Base-by-base conservation (phyloP, 2,888 invertebrate genomes). In the Corbicula japonica region DNA sequence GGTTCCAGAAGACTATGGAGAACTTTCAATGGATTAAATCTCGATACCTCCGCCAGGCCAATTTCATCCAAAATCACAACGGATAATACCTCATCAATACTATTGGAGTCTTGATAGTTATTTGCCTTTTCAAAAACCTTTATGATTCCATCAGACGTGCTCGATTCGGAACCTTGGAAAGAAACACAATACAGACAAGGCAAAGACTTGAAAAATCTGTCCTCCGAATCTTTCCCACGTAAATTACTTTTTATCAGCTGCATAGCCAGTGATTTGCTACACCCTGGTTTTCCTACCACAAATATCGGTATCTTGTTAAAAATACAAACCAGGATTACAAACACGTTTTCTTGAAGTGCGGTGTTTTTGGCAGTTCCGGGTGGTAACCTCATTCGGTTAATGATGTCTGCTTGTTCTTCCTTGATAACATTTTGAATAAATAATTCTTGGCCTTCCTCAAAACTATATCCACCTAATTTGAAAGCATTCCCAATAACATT, bases 51-150 rank as follows among this genome's bases (percentile, higher is more conserved):
- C 1, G 90, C 90, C 3, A 90, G 50, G 26, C 90, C 90, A 34
- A 90, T 87, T 71, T 90, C 90, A 84, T 90, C 90, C 6, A 90
- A 75, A 58, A 89, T 82, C 2, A 90, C 89, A 5, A 89, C 89
- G 30, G 89, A 87, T 28, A 87, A 35, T 0, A 87, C 86, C 35
- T 85, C 81, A 28, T 78, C 79, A 3, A 26, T 50, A 10, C 62
- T 68, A n/a, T 85, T 85, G 8, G 82, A 63, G 2, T 86, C 65
- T 54, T 86, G 84, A 46, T 87, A 88, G 8, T 75, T 83, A 66
- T 85, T 73, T 35, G 89, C 89, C 30, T 87, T 87, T 41, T 86
- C 86, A 83, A 89, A 89, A 0, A 89, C 88, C 44, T 88, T 88
- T 10, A 85, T 72, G 10, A 89, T 90, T 3, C 89, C 89, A 65